Conservation (phyloP, 1,140 invertebrate genomes). For the Chymomyza costata region DNA sequence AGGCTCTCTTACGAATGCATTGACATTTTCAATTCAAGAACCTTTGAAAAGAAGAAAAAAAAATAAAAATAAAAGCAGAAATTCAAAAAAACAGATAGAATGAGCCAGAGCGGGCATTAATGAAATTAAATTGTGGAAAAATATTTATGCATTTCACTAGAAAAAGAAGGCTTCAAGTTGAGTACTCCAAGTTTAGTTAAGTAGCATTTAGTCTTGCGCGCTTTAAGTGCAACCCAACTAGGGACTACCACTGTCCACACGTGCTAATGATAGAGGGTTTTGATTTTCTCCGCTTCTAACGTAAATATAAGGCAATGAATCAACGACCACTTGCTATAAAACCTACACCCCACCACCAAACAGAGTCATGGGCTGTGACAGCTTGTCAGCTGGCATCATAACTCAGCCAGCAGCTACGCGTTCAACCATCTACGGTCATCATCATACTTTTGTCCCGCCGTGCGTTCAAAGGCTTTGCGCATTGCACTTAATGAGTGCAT, state of each 20-base stretch:
- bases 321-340: constrained; percentile 26
- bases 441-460: no score
- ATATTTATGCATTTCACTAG: constrained; percentile 31
- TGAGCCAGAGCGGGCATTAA: constrained; percentile 39
- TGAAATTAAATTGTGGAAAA: constrained; percentile 67
- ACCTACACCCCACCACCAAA: constrained; percentile 10
- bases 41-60: constrained; percentile 36
- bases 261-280: constrained; percentile 33
- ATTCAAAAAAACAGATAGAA: no score
- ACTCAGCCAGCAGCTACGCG: constrained; percentile 39
- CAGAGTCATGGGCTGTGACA: constrained; percentile 41
- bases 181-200: no score
- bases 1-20: constrained; percentile 38
- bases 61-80: constrained; percentile 5
- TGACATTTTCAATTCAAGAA: constrained; percentile 71
- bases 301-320: constrained; percentile 46
- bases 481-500: constrained; percentile 60
- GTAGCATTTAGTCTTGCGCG: no score
- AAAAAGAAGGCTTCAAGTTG: constrained; percentile 3
- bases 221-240: no score
- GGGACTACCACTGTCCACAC: constrained; percentile 36
- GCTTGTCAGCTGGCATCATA: constrained; percentile 69
- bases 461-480: constrained; percentile 47
- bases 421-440: constrained; percentile 18
- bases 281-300: no score